phyloP scores from a whole-genome alignment of 2,797 vertebrate species.

The Enteromius paludinosus region DNA sequence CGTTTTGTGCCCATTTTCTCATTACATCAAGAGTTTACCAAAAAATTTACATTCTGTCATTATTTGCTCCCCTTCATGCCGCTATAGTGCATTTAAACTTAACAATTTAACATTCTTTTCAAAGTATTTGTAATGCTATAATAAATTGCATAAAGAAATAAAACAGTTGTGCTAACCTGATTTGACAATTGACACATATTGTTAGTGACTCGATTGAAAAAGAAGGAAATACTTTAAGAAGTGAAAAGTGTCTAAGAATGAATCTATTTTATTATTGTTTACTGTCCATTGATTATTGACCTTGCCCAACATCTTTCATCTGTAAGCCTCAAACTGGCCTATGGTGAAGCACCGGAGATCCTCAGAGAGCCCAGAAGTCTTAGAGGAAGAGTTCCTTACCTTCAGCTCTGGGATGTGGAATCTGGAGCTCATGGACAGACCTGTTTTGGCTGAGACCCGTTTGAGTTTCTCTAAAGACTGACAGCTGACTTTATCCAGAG shows the following conservation, averaged over 20 bases:
- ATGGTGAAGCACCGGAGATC: background rate
- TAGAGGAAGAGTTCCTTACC: slow-evolving; percentile 74
- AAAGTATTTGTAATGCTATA: background rate
- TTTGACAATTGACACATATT: background rate
- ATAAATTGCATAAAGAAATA: background rate
- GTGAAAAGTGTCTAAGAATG: background rate
- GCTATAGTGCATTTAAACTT: too few species aligned
- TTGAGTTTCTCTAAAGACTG: slow-evolving; percentile 89
- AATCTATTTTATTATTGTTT: background rate
- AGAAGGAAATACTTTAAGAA: background rate
- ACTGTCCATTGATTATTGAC: background rate
- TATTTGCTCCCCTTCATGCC: background rate
- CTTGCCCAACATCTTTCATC: background rate
- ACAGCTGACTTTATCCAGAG: slow-evolving; percentile 88
- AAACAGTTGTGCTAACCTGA: background rate
- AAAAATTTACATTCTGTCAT: background rate
- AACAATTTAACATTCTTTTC: background rate
- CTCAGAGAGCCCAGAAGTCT: background rate
- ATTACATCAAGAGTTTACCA: background rate
- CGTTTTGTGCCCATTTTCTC: background rate
- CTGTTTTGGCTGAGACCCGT: slow-evolving; percentile 82
- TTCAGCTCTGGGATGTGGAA: slow-evolving; percentile 94
- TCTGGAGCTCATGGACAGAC: slow-evolving; percentile 84
- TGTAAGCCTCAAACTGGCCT: background rate
- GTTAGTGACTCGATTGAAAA: background rate